A percentile compares a stretch with the other conserved stretches of the same genome.
Conservation (phyloP, 2,888 invertebrate genomes). For the Lacanobia oleracea region DNA sequence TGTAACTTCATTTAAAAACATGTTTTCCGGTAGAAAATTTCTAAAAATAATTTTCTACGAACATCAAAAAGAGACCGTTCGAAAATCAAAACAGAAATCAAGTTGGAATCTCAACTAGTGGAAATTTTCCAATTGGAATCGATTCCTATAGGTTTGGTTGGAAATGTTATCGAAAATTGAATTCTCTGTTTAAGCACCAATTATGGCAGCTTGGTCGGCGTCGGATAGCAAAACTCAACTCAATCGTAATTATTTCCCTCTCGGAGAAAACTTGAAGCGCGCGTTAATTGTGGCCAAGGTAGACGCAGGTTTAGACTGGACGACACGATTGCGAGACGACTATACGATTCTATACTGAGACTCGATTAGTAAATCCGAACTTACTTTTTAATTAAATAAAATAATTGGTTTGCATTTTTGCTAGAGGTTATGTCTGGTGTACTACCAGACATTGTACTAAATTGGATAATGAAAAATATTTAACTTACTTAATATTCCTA, state of each 20-base stretch:
- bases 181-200: constrained; percentile 86
- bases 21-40: constrained; percentile 22
- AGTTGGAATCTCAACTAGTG: constrained; percentile 22
- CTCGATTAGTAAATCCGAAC: not conserved
- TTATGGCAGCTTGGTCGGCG: constrained; percentile 74
- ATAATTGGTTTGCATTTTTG: no score
- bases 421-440: no score
- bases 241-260: constrained; percentile 86
- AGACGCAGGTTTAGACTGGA: constrained; percentile 38
- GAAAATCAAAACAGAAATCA: constrained; percentile 32
- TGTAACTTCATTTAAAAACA: constrained; percentile 26
- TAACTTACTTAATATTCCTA: not conserved
- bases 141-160: constrained; percentile 52
- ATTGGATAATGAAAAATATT: not conserved
- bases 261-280: constrained; percentile 83
- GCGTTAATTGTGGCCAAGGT: constrained; percentile 80
- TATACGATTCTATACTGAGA: constrained; percentile 29
- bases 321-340: constrained; percentile 50
- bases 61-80: constrained; percentile 23
- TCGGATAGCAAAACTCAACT: constrained; percentile 84
- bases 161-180: constrained; percentile 70
- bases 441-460: no score
- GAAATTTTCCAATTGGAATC: constrained; percentile 49
- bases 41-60: constrained; percentile 21
- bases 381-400: no score